These are phyloP conservation scores for Euspilapteryx auroguttella DNA, from an alignment of 2,888 invertebrate species.

Conservation along the genomic window DNA sequence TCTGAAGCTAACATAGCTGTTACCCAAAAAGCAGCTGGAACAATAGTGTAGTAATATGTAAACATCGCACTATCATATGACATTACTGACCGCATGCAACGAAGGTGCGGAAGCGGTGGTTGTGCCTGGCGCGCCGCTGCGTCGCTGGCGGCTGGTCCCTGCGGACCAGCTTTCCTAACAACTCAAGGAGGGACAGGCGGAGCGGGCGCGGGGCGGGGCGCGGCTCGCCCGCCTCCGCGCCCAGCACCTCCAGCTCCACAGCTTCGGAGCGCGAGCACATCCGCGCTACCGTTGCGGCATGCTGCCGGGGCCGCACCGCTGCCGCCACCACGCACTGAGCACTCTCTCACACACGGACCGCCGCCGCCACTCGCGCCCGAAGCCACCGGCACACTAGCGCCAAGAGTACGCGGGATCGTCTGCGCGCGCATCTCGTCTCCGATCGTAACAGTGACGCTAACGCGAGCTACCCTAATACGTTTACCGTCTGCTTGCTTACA, in stretches of 20 bases:
- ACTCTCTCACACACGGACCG: no score
- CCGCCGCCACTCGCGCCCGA: no score
- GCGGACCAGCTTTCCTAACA: constrained; percentile 65
- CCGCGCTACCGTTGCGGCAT: constrained; percentile 71
- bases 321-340: constrained; percentile 12
- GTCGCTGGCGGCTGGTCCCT: constrained; percentile 42
- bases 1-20: no score
- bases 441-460: no score
- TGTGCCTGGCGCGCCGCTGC: constrained; percentile 48
- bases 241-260: constrained; percentile 78
- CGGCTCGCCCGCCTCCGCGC: constrained; percentile 73
- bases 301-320: constrained; percentile 69
- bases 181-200: constrained; percentile 67
- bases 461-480: no score
- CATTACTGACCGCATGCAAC: constrained; percentile 47
- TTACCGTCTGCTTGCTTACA: no score
- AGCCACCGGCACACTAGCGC: no score
- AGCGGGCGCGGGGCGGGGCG: constrained; percentile 73
- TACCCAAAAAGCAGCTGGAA: no score
- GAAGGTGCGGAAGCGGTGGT: constrained; percentile 58
- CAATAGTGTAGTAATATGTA: not conserved
- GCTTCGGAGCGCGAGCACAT: constrained; percentile 81
- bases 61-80: no score
- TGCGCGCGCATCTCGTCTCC: no score
- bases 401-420: no score